A percentile compares a stretch with the other conserved stretches of the same genome.
Evolutionary conservation across 2,113 vertebrate genomes (phyloP).

Genomic region (Alces alces): DNA sequence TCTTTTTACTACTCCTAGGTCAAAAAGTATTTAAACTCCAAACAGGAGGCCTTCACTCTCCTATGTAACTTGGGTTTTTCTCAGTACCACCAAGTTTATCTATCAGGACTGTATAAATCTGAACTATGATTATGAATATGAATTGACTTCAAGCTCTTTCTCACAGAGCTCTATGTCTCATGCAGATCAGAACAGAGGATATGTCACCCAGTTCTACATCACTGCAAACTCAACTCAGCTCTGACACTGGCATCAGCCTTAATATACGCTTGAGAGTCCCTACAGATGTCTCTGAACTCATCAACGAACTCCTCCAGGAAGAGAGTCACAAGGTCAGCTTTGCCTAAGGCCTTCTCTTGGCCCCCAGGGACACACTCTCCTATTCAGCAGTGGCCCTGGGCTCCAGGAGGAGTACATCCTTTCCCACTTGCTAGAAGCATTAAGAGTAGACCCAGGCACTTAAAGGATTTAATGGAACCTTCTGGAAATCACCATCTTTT

Average conservation of each 20-base stretch:
- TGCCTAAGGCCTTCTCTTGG: neutral
- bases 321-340: neutral
- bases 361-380: neutral
- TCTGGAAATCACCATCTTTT: neutral
- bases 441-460: neutral
- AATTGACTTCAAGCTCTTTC: neutral
- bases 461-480: neutral
- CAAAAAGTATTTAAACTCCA: neutral
- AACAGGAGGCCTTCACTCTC: neutral
- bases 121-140: neutral
- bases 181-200: neutral
- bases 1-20: neutral
- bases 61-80: neutral
- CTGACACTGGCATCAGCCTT: neutral
- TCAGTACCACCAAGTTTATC: neutral
- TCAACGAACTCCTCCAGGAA: neutral
- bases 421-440: neutral
- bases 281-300: neutral
- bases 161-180: neutral
- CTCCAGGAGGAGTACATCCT: neutral
- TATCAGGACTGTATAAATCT: neutral
- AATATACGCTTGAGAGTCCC: neutral
- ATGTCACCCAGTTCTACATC: neutral
- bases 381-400: neutral
- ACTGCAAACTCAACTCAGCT: slow-evolving; percentile 6